Evolutionary conservation across 2,113 vertebrate species (phyloP).

Genomic region (Chloroceryle aenea): DNA sequence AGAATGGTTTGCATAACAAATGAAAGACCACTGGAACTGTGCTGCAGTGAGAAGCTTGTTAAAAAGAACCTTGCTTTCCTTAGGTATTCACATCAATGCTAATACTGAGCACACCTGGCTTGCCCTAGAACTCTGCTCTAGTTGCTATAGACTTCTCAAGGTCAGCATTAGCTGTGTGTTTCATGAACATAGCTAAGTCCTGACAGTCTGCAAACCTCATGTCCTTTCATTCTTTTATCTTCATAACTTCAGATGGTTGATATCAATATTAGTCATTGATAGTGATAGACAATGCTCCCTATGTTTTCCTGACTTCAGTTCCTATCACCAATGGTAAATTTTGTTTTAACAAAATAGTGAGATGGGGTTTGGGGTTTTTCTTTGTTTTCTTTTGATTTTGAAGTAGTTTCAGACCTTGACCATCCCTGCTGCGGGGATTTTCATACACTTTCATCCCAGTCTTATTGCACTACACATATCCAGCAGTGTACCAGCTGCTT

Average conservation of each 20-base stretch:
- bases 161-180: background rate
- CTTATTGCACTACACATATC: background rate
- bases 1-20: background rate
- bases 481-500: background rate
- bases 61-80: background rate
- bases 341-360: background rate
- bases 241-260: background rate
- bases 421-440: background rate
- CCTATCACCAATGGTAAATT: background rate
- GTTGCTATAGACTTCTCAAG: background rate
- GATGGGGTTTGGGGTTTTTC: background rate
- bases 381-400: background rate
- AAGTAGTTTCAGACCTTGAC: background rate
- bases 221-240: background rate
- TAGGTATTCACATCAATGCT: background rate
- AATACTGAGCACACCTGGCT: background rate
- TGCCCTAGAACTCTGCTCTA: background rate
- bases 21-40: background rate
- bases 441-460: background rate
- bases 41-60: rapidly evolving
- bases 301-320: background rate
- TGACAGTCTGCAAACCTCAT: background rate
- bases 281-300: background rate
- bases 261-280: rapidly evolving
- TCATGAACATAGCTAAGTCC: background rate